A percentile compares a stretch with the other conserved stretches of the same genome.
These are phyloP conservation scores for Apamea crenata DNA, from an alignment of 2,888 invertebrate species.

Conservation along the genomic window DNA sequence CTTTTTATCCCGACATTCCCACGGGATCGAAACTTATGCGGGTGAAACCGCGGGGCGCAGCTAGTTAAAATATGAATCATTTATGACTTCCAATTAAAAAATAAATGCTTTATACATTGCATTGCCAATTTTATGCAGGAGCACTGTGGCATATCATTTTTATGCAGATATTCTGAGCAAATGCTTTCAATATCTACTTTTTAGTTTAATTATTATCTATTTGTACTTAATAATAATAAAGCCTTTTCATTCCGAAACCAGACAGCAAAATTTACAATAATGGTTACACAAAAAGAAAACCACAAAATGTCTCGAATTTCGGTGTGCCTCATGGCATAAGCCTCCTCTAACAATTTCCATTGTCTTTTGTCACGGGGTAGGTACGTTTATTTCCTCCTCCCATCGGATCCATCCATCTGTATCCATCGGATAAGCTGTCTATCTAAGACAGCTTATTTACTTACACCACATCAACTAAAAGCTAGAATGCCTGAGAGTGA, in stretches of 20 bases:
- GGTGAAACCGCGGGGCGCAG: too few relatives aligned
- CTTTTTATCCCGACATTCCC: too few relatives aligned
- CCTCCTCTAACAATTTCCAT: neutral
- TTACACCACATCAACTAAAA: neutral
- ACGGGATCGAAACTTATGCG: too few relatives aligned
- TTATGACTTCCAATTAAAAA: neutral
- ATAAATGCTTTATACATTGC: neutral
- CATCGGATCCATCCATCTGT: too few relatives aligned
- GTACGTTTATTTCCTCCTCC: neutral
- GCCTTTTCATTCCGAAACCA: too few relatives aligned
- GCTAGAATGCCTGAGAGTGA: neutral
- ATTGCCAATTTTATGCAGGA: neutral
- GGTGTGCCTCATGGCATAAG: too few relatives aligned
- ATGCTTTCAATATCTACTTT: neutral
- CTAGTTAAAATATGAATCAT: neutral
- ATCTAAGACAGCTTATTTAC: too few relatives aligned
- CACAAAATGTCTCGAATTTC: too few relatives aligned
- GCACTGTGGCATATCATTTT: neutral
- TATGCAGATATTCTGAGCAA: neutral
- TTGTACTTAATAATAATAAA: neutral
- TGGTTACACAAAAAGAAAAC: too few relatives aligned
- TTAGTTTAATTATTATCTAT: neutral
- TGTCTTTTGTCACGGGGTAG: too few relatives aligned
- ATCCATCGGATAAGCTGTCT: neutral
- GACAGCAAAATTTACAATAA: too few relatives aligned